Percentiles rank a stretch among this genome's conserved stretches.
Evolutionary conservation across 1,140 invertebrate species (phyloP).

Genomic region (Drosophila lacertosa): DNA sequence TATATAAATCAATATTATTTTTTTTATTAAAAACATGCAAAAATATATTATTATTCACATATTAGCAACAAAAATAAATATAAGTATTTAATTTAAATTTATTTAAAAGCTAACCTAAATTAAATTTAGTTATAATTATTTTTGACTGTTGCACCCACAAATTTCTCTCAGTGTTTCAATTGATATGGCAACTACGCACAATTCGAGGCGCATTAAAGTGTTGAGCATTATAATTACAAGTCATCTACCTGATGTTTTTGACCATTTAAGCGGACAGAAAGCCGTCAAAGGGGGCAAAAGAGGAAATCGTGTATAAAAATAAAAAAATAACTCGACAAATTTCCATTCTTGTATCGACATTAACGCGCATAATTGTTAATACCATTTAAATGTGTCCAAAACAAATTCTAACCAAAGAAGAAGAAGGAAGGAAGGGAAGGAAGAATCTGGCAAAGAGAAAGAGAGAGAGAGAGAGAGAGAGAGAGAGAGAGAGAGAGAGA

Average conservation of each 20-base stretch:
- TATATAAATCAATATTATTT: no score
- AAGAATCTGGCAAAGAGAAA: no score
- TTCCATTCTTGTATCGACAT: slow-evolving; percentile 66
- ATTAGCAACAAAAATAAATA: no score
- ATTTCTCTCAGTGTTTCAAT: slow-evolving; percentile 52
- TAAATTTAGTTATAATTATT: no score
- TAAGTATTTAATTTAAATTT: no score
- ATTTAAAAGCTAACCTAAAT: no score
- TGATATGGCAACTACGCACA: slow-evolving; percentile 42
- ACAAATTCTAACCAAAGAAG: slow-evolving; percentile 39
- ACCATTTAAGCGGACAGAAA: slow-evolving; percentile 71
- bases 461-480: no score
- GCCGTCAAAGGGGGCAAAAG: slow-evolving; percentile 10
- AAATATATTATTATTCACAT: no score
- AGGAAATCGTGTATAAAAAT: slow-evolving; percentile 56
- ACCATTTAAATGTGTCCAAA: slow-evolving; percentile 73
- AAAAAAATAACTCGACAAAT: slow-evolving; percentile 68
- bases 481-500: no score
- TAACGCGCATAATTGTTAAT: slow-evolving; percentile 74
- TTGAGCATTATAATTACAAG: slow-evolving; percentile 70
- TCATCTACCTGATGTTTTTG: slow-evolving; percentile 80
- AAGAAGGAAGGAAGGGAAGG: slow-evolving; percentile 16
- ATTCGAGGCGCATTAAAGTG: slow-evolving; percentile 45
- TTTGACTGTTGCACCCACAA: neutral
- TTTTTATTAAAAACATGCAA: no score